Evolutionary conservation across 2,888 invertebrate genomes (phyloP).

Genomic region (Tachina grossa): DNA sequence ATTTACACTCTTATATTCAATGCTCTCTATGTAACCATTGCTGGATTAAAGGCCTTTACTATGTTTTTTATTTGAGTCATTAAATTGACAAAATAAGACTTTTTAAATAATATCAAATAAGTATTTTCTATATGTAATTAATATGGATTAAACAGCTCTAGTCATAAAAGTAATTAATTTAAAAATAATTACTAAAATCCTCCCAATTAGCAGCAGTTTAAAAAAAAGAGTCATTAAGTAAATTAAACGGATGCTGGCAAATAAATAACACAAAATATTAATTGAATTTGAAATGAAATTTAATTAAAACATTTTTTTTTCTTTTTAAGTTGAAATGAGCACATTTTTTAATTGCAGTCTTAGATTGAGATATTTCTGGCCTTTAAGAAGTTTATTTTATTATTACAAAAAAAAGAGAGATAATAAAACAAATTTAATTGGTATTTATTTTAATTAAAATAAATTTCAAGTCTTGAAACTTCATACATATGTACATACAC

Average conservation of each 20-base stretch:
- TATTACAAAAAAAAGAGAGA: not conserved
- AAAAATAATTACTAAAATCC: constrained; percentile 2
- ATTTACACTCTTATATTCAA: too few species aligned
- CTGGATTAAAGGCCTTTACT: not conserved
- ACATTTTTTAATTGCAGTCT: constrained; percentile 10
- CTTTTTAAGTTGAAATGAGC: not conserved
- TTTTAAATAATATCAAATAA: not conserved
- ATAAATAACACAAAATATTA: not conserved
- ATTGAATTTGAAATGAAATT: not conserved
- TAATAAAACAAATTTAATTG: constrained; percentile 40
- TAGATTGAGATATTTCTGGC: not conserved
- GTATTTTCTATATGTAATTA: constrained; percentile 1
- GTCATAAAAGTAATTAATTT: constrained; percentile 13
- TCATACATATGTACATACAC: not conserved
- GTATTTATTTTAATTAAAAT: constrained; percentile 57
- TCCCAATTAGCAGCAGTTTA: not conserved
- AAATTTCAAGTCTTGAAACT: constrained; percentile 40
- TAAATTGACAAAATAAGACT: not conserved
- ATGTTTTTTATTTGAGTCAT: not conserved
- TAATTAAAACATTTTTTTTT: constrained; percentile 5
- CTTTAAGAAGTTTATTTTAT: constrained; percentile 18
- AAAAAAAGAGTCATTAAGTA: constrained; percentile 13
- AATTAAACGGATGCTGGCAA: constrained; percentile 14
- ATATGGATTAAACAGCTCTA: constrained; percentile 11
- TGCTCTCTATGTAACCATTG: too few species aligned